These are phyloP conservation scores for Nycticebus coucang DNA, from an alignment of 2,113 vertebrate genomes.

Conservation along the genomic window DNA sequence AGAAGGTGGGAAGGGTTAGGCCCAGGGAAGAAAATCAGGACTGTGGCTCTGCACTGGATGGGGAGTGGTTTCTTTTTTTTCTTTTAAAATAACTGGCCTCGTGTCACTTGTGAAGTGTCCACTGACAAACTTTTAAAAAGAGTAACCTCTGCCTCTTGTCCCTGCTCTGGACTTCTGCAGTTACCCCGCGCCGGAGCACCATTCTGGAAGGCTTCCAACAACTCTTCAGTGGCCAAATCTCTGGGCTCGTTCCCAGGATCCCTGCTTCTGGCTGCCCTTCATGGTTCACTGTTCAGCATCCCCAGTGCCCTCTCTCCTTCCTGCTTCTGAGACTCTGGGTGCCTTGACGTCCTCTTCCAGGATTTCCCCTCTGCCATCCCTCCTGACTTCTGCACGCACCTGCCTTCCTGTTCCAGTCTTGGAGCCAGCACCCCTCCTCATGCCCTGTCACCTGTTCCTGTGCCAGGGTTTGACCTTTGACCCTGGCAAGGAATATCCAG, in stretches of 20 bases:
- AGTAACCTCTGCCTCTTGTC: background rate
- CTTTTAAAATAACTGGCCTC: background rate
- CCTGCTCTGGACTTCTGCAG: background rate
- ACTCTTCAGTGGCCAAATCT: background rate
- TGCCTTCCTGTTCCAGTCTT: background rate
- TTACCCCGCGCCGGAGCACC: fast-evolving
- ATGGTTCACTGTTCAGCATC: background rate
- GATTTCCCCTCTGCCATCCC: background rate
- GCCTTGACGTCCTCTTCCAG: background rate
- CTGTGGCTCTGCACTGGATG: no score
- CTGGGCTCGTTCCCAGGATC: background rate
- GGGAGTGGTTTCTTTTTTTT: background rate
- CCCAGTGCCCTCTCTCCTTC: background rate
- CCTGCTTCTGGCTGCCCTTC: background rate
- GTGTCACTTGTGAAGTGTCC: background rate
- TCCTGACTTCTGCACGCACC: background rate
- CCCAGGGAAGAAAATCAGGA: no score
- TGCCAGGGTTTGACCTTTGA: background rate
- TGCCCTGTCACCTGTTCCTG: background rate
- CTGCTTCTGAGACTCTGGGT: background rate
- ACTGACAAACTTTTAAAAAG: background rate
- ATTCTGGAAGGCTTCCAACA: background rate
- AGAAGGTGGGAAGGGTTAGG: background rate
- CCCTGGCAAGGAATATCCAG: no score
- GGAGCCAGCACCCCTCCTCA: background rate